phyloP scores from a whole-genome alignment of 2,797 vertebrate genomes.

The Selene dorsalis region DNA sequence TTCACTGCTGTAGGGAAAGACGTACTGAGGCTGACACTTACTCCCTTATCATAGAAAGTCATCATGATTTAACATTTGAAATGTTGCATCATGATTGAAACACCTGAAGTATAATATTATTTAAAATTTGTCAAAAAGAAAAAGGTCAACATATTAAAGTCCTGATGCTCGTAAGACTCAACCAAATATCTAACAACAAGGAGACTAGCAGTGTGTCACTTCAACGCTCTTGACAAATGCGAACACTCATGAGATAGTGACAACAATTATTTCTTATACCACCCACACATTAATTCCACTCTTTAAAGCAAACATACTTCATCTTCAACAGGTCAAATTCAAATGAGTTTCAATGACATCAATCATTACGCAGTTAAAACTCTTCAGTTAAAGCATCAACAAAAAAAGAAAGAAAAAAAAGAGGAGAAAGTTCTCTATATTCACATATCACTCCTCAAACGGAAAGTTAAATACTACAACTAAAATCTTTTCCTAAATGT shows the following conservation, averaged over 20 bases:
- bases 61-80: conserved; percentile 58
- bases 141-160: conserved; percentile 1
- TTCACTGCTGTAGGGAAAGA: conserved; percentile 6
- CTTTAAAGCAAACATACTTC: conserved; percentile 61
- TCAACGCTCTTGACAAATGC: not conserved
- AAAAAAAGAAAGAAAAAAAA: conserved; percentile 21
- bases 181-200: conserved; percentile 4
- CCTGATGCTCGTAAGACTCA: not conserved
- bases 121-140: conserved; percentile 17
- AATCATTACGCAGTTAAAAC: conserved; percentile 64
- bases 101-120: conserved; percentile 8
- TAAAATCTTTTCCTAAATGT: conserved; percentile 62
- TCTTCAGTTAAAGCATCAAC: conserved; percentile 57
- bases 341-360: conserved; percentile 47
- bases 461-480: conserved; percentile 70
- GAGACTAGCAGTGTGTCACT: not conserved
- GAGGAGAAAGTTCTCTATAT: conserved; percentile 56
- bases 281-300: conserved; percentile 31
- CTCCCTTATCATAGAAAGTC: conserved; percentile 3
- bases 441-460: conserved; percentile 59
- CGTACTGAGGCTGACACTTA: not conserved
- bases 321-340: conserved; percentile 35
- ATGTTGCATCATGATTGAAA: conserved; percentile 56
- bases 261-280: conserved; percentile 31
- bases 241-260: conserved; percentile 2